Evolutionary conservation across 1,140 invertebrate species (phyloP).

Genomic region (Meloidogyne hapla): DNA sequence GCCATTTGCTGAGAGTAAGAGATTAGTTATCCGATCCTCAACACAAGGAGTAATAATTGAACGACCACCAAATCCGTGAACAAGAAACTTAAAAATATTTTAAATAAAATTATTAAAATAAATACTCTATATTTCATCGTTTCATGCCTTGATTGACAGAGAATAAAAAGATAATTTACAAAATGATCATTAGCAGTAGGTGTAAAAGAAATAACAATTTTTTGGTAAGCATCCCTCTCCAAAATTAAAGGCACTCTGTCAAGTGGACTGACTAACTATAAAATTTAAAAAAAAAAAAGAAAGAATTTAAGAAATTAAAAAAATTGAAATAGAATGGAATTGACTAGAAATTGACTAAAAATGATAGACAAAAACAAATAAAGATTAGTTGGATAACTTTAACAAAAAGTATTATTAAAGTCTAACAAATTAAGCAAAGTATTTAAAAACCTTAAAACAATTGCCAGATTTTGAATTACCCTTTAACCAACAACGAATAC

Average conservation of each 20-base stretch:
- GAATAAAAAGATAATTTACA: background rate
- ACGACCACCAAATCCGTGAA: conserved; percentile 22
- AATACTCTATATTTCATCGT: background rate
- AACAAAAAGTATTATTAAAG: no score
- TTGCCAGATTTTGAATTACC: background rate
- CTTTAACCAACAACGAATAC: conserved; percentile 5
- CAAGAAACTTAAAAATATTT: conserved; percentile 5
- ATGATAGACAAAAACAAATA: no score
- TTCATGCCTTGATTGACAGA: conserved; percentile 9
- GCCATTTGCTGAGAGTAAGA: conserved; percentile 23
- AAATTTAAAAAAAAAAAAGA: background rate
- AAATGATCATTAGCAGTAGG: background rate
- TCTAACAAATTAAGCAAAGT: no score
- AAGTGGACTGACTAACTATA: background rate
- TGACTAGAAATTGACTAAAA: no score
- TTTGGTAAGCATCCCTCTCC: background rate
- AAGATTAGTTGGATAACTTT: no score
- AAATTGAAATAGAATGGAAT: no score
- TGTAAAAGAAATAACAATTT: conserved; percentile 17
- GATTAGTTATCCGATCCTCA: background rate
- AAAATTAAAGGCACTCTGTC: conserved; percentile 1
- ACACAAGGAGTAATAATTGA: background rate
- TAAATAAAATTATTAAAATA: background rate
- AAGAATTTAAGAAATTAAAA: no score
- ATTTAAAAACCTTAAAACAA: background rate